phyloP scores from a whole-genome alignment of 2,888 invertebrate genomes.

The Patella ulyssiponensis region DNA sequence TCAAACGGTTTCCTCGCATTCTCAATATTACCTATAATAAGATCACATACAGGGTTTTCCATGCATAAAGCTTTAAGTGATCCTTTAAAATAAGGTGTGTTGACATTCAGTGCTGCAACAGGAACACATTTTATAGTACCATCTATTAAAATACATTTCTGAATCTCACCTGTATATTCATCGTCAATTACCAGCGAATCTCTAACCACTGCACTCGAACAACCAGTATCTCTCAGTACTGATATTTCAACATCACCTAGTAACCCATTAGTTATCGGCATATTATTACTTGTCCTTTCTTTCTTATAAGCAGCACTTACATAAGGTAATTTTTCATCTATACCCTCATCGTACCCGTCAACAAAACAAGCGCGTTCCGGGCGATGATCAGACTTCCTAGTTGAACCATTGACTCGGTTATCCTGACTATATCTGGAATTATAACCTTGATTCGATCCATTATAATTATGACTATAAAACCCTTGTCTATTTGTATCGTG shows the following conservation, averaged over 20 bases:
- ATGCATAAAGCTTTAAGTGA: conserved; percentile 25
- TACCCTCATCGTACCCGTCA: background rate
- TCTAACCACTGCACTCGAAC: conserved; percentile 32
- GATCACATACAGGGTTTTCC: conserved; percentile 29
- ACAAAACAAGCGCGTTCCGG: background rate
- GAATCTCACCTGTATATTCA: conserved; percentile 22
- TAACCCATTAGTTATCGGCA: conserved; percentile 26
- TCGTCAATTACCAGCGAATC: conserved; percentile 18
- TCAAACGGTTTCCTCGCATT: too few species aligned
- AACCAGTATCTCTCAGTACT: conserved; percentile 31
- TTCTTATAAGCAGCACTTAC: conserved; percentile 16
- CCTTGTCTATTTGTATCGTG: too few species aligned
- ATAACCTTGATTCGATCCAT: too few species aligned
- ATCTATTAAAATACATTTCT: conserved; percentile 29
- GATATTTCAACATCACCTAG: conserved; percentile 23
- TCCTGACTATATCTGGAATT: too few species aligned
- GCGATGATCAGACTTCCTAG: too few species aligned
- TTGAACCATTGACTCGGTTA: too few species aligned
- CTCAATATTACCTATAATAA: too few species aligned
- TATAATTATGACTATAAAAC: too few species aligned
- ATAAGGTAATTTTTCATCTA: background rate
- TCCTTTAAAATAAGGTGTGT: conserved; percentile 30
- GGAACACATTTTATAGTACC: conserved; percentile 24
- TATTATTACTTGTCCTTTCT: background rate
- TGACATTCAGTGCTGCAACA: conserved; percentile 19